Evolutionary conservation across 2,888 invertebrate genomes (phyloP).

Genomic region (Phalera bucephala): DNA sequence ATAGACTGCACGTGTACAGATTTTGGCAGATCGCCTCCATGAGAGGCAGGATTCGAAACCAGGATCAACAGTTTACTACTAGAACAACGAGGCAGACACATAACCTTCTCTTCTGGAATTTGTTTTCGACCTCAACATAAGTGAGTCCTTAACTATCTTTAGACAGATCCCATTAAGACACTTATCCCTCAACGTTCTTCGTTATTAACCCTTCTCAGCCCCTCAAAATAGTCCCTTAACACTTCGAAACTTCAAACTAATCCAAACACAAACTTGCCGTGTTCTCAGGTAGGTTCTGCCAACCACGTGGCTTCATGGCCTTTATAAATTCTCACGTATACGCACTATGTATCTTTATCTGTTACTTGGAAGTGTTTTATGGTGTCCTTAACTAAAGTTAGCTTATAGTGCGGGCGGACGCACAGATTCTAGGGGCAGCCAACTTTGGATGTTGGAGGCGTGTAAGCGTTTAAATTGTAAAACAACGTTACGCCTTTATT

Average conservation of each 20-base stretch:
- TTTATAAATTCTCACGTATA: slow-evolving; percentile 45
- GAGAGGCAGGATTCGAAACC: too few species aligned
- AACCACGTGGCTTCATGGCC: slow-evolving; percentile 20
- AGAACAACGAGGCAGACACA: too few species aligned
- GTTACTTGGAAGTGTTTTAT: slow-evolving; percentile 55
- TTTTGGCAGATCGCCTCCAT: too few species aligned
- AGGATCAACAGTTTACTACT: too few species aligned
- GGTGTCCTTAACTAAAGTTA: slow-evolving; percentile 52
- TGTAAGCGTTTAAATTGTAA: too few species aligned
- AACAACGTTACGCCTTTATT: too few species aligned
- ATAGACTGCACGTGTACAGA: too few species aligned
- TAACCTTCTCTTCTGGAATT: too few species aligned
- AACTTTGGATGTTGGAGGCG: slow-evolving; percentile 11
- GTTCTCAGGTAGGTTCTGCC: slow-evolving; percentile 21
- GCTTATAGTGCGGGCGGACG: slow-evolving; percentile 14
- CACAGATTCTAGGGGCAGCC: slow-evolving; percentile 22
- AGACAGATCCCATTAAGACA: too few species aligned
- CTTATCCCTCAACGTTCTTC: neutral
- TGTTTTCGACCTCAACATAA: too few species aligned
- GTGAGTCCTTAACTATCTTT: too few species aligned
- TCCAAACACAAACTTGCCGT: slow-evolving; percentile 23
- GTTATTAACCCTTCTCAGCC: neutral
- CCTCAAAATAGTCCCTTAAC: neutral
- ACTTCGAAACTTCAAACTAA: slow-evolving; percentile 17
- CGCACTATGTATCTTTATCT: slow-evolving; percentile 49